Evolutionary conservation across 2,888 invertebrate species (phyloP).

Genomic region (Dolichomitus sp.): DNA sequence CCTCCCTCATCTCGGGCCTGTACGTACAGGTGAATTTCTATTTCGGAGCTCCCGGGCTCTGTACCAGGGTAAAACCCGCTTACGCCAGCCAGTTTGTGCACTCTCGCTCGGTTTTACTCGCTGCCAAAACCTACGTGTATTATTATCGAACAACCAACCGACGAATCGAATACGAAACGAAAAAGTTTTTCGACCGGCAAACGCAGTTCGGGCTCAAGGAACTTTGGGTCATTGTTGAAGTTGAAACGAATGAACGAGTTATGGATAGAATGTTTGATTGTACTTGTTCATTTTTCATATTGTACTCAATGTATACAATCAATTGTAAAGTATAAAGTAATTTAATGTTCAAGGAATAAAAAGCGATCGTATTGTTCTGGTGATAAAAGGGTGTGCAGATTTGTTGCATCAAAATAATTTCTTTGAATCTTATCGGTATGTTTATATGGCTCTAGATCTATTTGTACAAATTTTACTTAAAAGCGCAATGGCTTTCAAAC

Average conservation of each 20-base stretch:
- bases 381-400: not conserved
- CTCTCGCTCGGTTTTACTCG: slow-evolving; percentile 34
- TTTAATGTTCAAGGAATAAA: not conserved
- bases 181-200: slow-evolving; percentile 40
- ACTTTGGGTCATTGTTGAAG: slow-evolving; percentile 44
- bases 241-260: slow-evolving; percentile 22
- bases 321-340: not conserved
- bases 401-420: not conserved
- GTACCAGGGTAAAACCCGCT: slow-evolving; percentile 37
- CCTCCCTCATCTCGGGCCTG: slow-evolving; percentile 44
- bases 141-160: slow-evolving; percentile 62
- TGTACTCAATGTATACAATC: not conserved
- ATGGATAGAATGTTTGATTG: slow-evolving; percentile 3
- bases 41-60: slow-evolving; percentile 30
- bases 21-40: slow-evolving; percentile 59
- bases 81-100: slow-evolving; percentile 18
- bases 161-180: slow-evolving; percentile 50
- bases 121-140: slow-evolving; percentile 62
- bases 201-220: slow-evolving; percentile 9
- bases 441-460: not conserved
- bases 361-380: not conserved
- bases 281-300: not conserved
- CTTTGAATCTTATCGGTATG: not conserved
- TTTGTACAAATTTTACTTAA: not conserved
- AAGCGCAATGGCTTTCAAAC: not conserved